Evolutionary conservation across 2,113 vertebrate genomes (phyloP).

Genomic region (Recurvirostra avosetta): DNA sequence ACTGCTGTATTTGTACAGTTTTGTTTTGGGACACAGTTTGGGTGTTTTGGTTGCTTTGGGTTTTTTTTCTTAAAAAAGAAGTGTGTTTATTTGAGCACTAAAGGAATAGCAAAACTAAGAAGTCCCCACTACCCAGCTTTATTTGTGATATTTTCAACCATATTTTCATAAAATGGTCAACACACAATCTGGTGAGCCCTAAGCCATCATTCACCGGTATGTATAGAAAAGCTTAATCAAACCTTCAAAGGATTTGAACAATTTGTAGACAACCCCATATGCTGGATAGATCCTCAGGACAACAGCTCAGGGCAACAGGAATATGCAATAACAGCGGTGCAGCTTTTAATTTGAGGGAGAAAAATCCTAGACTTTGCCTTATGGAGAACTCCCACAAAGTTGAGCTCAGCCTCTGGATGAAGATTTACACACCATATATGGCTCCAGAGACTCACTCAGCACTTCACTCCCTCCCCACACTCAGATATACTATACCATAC

Average conservation of each 20-base stretch:
- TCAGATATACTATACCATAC: neutral
- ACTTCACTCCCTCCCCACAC: neutral
- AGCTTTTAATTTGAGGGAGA: neutral
- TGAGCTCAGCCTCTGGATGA: constrained; percentile 23
- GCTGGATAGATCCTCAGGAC: neutral
- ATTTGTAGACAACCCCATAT: neutral
- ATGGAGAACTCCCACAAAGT: neutral
- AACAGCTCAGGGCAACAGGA: neutral
- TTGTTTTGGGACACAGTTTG: neutral
- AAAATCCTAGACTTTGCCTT: neutral
- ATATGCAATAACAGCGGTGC: fast-evolving
- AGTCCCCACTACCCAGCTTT: neutral
- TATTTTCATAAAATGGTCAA: neutral
- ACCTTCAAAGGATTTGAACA: neutral
- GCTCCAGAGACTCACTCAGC: neutral
- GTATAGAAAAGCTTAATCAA: neutral
- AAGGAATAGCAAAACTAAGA: neutral
- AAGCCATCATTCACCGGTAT: neutral
- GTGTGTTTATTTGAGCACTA: neutral
- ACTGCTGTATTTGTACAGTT: neutral
- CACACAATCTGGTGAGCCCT: neutral
- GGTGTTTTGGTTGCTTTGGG: neutral
- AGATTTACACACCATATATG: constrained; percentile 27
- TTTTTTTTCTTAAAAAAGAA: neutral
- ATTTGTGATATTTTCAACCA: neutral